Conservation (phyloP, 1,140 invertebrate species). For the Polypedilum pembai region DNA sequence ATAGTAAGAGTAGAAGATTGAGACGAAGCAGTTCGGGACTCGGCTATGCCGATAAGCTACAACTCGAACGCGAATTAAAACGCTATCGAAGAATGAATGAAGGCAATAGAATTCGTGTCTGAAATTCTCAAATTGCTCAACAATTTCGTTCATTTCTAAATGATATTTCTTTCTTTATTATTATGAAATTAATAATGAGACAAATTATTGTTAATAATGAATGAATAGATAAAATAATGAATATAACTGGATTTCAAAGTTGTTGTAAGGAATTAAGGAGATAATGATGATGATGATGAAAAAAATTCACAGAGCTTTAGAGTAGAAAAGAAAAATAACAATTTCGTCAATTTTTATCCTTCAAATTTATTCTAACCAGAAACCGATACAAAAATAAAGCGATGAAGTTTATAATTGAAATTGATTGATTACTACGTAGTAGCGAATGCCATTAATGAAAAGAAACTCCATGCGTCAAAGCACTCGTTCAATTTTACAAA, state of each 20-base stretch:
- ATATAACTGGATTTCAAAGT: background rate
- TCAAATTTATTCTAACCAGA: too few relatives aligned
- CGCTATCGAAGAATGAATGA: too few relatives aligned
- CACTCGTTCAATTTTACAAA: conserved; percentile 1
- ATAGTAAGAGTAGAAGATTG: background rate
- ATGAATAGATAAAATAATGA: conserved; percentile 19
- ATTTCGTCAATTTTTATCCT: background rate
- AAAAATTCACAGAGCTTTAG: background rate
- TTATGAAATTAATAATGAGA: background rate
- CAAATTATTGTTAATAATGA: background rate
- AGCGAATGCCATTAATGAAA: background rate
- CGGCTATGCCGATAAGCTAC: background rate
- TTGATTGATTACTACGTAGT: too few relatives aligned
- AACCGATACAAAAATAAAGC: too few relatives aligned
- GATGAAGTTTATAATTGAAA: too few relatives aligned
- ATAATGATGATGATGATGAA: too few relatives aligned
- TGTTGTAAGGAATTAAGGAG: background rate
- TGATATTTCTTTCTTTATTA: too few relatives aligned
- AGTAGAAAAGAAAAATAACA: background rate
- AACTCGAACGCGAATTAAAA: background rate
- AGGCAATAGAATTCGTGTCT: too few relatives aligned
- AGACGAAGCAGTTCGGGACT: background rate
- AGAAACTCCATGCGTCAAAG: background rate
- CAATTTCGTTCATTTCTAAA: too few relatives aligned
- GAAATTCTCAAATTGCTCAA: too few relatives aligned